Evolutionary conservation across 2,797 vertebrate species (phyloP).

Genomic region (Schizopygopsis malacanthus): DNA sequence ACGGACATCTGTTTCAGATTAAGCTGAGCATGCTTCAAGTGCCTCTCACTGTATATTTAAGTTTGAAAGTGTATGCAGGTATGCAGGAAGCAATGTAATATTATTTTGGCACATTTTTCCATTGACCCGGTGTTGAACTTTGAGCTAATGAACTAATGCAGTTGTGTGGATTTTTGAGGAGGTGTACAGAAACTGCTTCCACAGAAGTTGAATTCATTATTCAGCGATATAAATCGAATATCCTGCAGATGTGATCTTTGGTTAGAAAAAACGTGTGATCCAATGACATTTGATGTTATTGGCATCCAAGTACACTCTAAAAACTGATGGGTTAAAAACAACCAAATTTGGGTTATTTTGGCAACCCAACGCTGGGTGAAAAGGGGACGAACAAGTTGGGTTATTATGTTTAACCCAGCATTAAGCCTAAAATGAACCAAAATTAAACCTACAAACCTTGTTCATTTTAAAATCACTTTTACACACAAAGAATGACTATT

Average conservation of each 20-base stretch:
- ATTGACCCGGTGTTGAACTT: neutral
- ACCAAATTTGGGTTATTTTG: too few species aligned
- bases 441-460: too few species aligned
- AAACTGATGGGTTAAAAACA: too few species aligned
- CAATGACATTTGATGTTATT: slow-evolving; percentile 3
- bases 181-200: neutral
- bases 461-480: too few species aligned
- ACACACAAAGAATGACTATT: too few species aligned
- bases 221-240: neutral
- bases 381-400: too few species aligned
- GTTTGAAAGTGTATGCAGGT: neutral
- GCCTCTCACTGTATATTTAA: neutral
- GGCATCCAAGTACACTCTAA: neutral
- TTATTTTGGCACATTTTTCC: neutral
- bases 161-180: neutral
- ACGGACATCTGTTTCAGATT: neutral
- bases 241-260: neutral
- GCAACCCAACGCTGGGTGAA: too few species aligned
- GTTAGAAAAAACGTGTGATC: neutral
- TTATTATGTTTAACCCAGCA: too few species aligned
- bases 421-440: too few species aligned
- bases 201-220: neutral
- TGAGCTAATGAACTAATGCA: neutral
- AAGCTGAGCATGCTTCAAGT: neutral
- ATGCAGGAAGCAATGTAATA: neutral